phyloP scores from a whole-genome alignment of 2,113 vertebrate species.

The Aptenodytes patagonicus region DNA sequence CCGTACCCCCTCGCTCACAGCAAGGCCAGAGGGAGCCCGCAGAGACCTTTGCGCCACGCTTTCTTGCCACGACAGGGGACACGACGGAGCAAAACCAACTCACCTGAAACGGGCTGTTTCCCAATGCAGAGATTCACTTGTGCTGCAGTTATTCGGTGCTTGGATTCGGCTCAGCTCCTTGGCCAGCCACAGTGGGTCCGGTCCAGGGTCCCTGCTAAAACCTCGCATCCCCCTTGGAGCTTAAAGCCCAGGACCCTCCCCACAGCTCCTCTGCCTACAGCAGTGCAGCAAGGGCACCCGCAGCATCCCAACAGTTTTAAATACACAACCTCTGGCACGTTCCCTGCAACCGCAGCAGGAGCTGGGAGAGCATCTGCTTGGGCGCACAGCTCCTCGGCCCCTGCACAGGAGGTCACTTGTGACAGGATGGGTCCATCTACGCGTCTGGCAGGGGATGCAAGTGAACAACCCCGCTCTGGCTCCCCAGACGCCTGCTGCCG shows the following conservation, averaged over 20 bases:
- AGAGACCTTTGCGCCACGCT: fast-evolving
- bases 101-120: neutral
- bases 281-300: fast-evolving
- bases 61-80: neutral
- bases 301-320: fast-evolving
- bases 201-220: neutral
- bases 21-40: neutral
- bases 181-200: fast-evolving
- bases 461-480: fast-evolving
- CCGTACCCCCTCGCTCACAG: neutral
- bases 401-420: neutral
- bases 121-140: neutral
- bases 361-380: neutral
- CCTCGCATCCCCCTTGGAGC: neutral
- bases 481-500: neutral
- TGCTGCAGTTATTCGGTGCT: fast-evolving
- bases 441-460: fast-evolving
- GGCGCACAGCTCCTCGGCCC: fast-evolving
- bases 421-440: neutral
- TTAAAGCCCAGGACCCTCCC: neutral
- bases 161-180: neutral
- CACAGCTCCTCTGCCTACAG: neutral
- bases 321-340: fast-evolving
- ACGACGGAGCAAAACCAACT: neutral
- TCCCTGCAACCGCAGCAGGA: neutral